phyloP scores from a whole-genome alignment of 1,140 invertebrate genomes.

The Magallana ariakensis region DNA sequence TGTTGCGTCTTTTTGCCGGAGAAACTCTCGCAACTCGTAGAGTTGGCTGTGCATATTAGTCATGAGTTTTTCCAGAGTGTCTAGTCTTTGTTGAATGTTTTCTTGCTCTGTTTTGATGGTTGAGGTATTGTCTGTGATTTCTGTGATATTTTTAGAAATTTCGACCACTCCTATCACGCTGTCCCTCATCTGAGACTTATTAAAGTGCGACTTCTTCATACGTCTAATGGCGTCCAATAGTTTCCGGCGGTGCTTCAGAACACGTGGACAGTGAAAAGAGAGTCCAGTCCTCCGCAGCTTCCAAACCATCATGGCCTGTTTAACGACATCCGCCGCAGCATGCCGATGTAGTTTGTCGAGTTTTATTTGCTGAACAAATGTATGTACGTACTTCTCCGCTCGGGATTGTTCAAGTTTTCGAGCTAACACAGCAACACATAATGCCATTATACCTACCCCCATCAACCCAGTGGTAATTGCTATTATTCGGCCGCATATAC shows the following conservation, averaged over 20 bases:
- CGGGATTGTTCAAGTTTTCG: constrained; percentile 77
- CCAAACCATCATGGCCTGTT: constrained; percentile 70
- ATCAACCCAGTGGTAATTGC: constrained; percentile 76
- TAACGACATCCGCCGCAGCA: constrained; percentile 72
- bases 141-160: constrained; percentile 66
- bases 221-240: constrained; percentile 66
- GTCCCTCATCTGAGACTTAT: constrained; percentile 65
- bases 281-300: constrained; percentile 59
- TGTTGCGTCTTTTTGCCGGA: constrained; percentile 41
- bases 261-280: constrained; percentile 48
- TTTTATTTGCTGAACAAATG: constrained; percentile 72
- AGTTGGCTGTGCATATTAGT: constrained; percentile 64
- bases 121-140: constrained; percentile 63
- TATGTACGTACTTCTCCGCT: constrained; percentile 76
- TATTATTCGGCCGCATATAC: constrained; percentile 76
- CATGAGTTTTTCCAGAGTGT: constrained; percentile 64
- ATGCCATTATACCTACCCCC: constrained; percentile 77
- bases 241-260: constrained; percentile 65
- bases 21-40: constrained; percentile 57
- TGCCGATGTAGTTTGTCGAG: constrained; percentile 70
- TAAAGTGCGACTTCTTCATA: constrained; percentile 68
- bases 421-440: constrained; percentile 78
- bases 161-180: constrained; percentile 69
- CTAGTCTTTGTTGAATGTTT: constrained; percentile 57
- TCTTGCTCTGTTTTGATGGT: constrained; percentile 64